Evolutionary conservation across 92 coral and sea anemone genomes (phyloP).

Genomic region (Zoanthus sansibaricus): DNA sequence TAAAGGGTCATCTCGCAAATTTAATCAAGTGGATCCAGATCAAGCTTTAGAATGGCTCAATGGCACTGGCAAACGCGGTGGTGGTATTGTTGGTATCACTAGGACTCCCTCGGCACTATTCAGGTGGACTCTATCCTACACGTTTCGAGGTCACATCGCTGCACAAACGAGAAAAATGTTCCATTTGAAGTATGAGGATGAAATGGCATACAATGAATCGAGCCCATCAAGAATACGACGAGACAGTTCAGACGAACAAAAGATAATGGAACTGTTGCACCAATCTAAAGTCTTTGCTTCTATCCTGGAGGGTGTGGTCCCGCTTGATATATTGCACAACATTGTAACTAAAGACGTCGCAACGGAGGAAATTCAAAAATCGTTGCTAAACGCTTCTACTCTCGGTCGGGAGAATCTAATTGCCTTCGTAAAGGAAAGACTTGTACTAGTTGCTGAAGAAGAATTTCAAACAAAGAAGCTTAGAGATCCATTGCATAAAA

Average conservation of each 20-base stretch:
- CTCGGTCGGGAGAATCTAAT: constrained; percentile 50
- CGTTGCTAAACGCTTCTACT: constrained; percentile 40
- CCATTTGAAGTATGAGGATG: constrained; percentile 15
- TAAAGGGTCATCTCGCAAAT: constrained; percentile 31
- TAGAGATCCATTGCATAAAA: constrained; percentile 65
- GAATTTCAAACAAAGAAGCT: constrained; percentile 28
- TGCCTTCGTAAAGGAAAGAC: constrained; percentile 51
- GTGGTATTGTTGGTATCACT: constrained; percentile 69
- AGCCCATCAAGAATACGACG: constrained; percentile 32
- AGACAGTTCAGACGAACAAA: constrained; percentile 37
- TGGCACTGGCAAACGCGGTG: constrained; percentile 51
- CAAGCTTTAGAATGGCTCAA: constrained; percentile 71
- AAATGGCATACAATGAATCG: constrained; percentile 2
- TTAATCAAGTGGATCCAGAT: constrained; percentile 63
- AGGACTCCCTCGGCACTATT: constrained; percentile 69
- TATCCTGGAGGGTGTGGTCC: neutral
- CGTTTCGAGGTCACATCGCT: constrained; percentile 62
- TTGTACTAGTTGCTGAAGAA: constrained; percentile 18
- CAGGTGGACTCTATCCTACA: constrained; percentile 74
- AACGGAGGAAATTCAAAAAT: constrained; percentile 52
- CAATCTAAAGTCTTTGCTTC: neutral
- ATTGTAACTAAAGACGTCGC: constrained; percentile 64
- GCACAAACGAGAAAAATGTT: constrained; percentile 40
- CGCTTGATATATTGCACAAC: constrained; percentile 36
- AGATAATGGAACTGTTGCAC: constrained; percentile 44